Base-by-base conservation (phyloP, 2,888 invertebrate species). In the Lasioglossum pauxillum region DNA sequence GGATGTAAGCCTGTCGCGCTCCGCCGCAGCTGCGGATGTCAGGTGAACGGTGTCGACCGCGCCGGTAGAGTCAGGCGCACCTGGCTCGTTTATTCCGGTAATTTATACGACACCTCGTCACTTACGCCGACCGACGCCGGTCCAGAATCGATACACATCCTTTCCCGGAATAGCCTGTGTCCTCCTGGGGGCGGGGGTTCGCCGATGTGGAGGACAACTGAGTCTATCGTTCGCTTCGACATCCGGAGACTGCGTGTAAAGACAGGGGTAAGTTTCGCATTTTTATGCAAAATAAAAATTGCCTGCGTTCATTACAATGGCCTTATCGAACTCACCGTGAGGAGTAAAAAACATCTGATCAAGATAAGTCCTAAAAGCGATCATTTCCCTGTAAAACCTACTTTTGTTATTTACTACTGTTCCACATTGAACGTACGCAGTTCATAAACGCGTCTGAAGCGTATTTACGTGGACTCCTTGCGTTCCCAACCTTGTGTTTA, bases 91-190 rank as follows among this genome's bases (percentile, higher is more conserved):
- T 90, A 91, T 88, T 86, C 82, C 69, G 76, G 81, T 90, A 90
- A 90, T 91, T 90, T 90, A 90, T 91, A 86, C 91, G 82, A 88
- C 88, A 76, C 82, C 81, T 84, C 89, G 87, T 90, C 89, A 90
- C 83, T 84, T 80, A 84, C 82, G 76, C 53, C 78, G 64, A 67
- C 80, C 53, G 85, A 88, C 86, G 78, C 41, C 10, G 60, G 80
- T 79, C 60, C 77, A 31, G 78, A 78, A 87, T 87, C 87, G 83
- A 87, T 87, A 86, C 87, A 82, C 83, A 82, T 78, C 86, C 81
- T 82, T 87, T 87, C 85, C 67, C 19, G 19, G 31, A 67, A 31
- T 31, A 35, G 31, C 35, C 49, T 16, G 49, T 69, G 38, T 41
- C 69, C 69, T 69, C 38, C 5, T 19, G 31, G 31, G 35, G 19